Evolutionary conservation across 2,797 vertebrate species (phyloP), one percentile per base, ranked within the genome.

Genomic region (Tragelaphus oryx): DNA sequence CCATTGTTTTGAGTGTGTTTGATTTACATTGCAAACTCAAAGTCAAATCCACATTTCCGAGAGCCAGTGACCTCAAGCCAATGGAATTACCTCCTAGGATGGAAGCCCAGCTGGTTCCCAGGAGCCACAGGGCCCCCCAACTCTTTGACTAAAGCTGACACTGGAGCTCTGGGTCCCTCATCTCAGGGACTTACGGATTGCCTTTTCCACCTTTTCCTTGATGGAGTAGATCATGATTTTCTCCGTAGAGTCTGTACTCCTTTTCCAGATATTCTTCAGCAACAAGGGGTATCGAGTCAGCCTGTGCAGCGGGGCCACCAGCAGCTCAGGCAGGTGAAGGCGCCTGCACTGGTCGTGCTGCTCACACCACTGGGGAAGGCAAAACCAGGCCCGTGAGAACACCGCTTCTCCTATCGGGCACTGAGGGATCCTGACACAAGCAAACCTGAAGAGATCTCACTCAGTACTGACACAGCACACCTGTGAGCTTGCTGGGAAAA

Each of bases 131-230:
- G 60, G 3, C 13, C 54, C 20, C 62, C 17, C 14, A 33, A 20
- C 78, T n/a, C 78, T 97, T 68, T 18, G 7, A 75, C 59, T 18
- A 55, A 85, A 44, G 50, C 11, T 92, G 20, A 6, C 48, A 18
- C 4, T 9, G 30, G 50, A 76, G 60, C 55, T 75, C 44, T 33
- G 50, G 26, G 46, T 30, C 52, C 6, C 20, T 89, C 75, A 65
- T 55, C 59, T 62, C 86, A 60, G 59, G 20, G 85, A 98, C 99
- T 99, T 98, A 99, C 99, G 95, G 98, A 99, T 99, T 8, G 99
- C 99, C n/a, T 98, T 99, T 94, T 99, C 99, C 98, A 99, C 99
- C 91, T 99, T 99, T 62, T 99, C 99, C 68, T 99, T 99, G 90
- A 99, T 98, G 4, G 97, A 97, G 94, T 98, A 98, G 97, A 99